A percentile compares a stretch with the other conserved stretches of the same genome.
phyloP scores from a whole-genome alignment of 2,888 invertebrate genomes.

The Zhuqinia jingwanae region DNA sequence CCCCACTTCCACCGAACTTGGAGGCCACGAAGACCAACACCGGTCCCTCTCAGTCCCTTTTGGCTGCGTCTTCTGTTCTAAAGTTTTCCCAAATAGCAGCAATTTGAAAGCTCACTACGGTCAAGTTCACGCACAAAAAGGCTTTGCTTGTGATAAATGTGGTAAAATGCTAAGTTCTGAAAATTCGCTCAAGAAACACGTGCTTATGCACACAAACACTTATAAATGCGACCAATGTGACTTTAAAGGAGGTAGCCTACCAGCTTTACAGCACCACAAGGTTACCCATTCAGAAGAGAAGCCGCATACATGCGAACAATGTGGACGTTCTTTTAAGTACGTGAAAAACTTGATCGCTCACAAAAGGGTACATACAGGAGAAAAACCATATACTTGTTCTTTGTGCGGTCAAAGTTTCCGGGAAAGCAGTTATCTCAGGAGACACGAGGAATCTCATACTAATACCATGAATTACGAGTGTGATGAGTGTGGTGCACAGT shows the following conservation, averaged over 20 bases:
- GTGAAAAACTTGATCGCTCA: conserved; percentile 10
- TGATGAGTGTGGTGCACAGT: neutral
- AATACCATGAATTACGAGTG: conserved; percentile 1
- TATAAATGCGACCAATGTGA: conserved; percentile 32
- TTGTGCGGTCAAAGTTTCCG: neutral
- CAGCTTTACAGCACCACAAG: conserved; percentile 11
- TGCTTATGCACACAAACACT: conserved; percentile 7
- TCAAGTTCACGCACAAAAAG: neutral
- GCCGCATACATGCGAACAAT: conserved; percentile 32
- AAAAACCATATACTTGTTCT: conserved; percentile 24
- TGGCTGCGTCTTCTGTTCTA: neutral
- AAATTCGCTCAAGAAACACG: conserved; percentile 8
- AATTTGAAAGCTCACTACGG: neutral
- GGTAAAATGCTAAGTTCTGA: neutral
- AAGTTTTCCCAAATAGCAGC: neutral
- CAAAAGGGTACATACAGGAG: conserved; percentile 20
- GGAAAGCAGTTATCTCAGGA: conserved; percentile 16
- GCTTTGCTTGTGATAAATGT: conserved; percentile 12
- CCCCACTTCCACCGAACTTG: too few relatives aligned
- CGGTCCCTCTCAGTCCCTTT: neutral
- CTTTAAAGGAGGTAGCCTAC: neutral
- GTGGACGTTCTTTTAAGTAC: conserved; percentile 49
- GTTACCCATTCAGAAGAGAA: conserved; percentile 31
- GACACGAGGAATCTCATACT: conserved; percentile 46
- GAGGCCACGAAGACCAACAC: too few relatives aligned